phyloP scores from a whole-genome alignment of 2,113 vertebrate species.

The Leucopsar rothschildi region DNA sequence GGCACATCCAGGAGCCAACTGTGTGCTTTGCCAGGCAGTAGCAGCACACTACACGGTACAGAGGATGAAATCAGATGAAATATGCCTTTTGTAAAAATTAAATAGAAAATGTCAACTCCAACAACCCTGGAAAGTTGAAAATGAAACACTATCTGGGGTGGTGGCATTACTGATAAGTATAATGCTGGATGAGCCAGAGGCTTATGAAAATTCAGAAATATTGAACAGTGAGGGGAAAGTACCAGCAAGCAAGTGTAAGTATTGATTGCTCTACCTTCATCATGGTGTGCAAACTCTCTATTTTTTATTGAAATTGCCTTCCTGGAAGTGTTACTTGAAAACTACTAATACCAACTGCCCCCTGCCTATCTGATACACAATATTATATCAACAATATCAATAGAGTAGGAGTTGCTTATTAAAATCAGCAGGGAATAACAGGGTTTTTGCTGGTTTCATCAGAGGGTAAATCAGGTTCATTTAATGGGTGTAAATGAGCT shows the following conservation, averaged over 20 bases:
- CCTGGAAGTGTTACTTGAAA: background rate
- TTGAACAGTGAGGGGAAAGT: background rate
- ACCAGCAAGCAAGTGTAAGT: background rate
- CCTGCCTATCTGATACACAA: background rate
- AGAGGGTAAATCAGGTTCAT: background rate
- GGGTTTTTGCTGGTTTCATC: background rate
- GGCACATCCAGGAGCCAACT: background rate
- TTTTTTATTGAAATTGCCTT: background rate
- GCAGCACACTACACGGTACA: background rate
- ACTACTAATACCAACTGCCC: background rate
- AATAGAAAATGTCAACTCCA: background rate
- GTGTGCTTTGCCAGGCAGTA: background rate
- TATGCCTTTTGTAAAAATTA: background rate
- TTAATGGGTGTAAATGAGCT: slow-evolving; percentile 7
- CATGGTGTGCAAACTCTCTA: background rate
- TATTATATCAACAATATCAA: background rate
- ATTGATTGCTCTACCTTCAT: background rate
- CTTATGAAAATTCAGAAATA: background rate
- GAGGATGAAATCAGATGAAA: background rate
- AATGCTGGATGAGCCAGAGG: background rate
- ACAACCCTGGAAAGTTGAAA: background rate
- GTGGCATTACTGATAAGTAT: background rate
- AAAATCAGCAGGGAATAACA: slow-evolving; percentile 6
- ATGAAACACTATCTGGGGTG: background rate
- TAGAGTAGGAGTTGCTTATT: background rate